These are phyloP conservation scores for Clarias laeviceps DNA, from an alignment of 2,797 vertebrate species.

Conservation along the genomic window DNA sequence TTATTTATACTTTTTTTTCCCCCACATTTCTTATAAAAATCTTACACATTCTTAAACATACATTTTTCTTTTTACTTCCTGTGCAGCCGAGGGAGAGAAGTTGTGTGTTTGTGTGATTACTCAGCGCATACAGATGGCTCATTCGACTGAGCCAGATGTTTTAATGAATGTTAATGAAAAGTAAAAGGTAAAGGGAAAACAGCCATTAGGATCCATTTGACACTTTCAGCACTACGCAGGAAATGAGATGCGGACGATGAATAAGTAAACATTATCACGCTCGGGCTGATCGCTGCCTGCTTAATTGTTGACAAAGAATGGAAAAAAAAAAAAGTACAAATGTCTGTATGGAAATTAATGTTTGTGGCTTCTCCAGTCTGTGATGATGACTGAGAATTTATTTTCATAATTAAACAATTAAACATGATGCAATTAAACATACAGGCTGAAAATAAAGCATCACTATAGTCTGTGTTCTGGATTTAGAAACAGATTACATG, in stretches of 20 bases:
- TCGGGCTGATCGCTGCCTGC: constrained; percentile 71
- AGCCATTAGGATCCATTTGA: constrained; percentile 75
- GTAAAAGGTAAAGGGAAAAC: constrained; percentile 77
- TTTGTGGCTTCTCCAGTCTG: constrained; percentile 70
- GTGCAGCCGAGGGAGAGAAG: constrained; percentile 35
- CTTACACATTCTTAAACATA: background rate
- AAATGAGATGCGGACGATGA: constrained; percentile 72
- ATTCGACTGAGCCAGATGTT: constrained; percentile 80
- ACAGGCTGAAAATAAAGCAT: no score
- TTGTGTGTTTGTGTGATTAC: constrained; percentile 63
- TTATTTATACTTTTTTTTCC: background rate
- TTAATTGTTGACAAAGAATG: constrained; percentile 66
- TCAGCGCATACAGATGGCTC: constrained; percentile 74
- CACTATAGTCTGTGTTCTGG: background rate
- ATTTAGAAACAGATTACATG: no score
- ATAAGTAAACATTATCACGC: constrained; percentile 74
- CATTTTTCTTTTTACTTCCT: constrained; percentile 16
- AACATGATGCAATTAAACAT: background rate
- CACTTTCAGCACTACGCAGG: constrained; percentile 64
- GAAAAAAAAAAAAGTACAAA: constrained; percentile 62
- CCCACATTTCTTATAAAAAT: background rate
- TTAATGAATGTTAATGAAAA: constrained; percentile 83
- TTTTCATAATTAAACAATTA: constrained; percentile 68
- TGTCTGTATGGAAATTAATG: constrained; percentile 73
- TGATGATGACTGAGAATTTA: constrained; percentile 75